Evolutionary conservation across 1,140 invertebrate species (phyloP), one percentile per base, ranked within the genome.

Genomic region (Carposina sasakii): DNA sequence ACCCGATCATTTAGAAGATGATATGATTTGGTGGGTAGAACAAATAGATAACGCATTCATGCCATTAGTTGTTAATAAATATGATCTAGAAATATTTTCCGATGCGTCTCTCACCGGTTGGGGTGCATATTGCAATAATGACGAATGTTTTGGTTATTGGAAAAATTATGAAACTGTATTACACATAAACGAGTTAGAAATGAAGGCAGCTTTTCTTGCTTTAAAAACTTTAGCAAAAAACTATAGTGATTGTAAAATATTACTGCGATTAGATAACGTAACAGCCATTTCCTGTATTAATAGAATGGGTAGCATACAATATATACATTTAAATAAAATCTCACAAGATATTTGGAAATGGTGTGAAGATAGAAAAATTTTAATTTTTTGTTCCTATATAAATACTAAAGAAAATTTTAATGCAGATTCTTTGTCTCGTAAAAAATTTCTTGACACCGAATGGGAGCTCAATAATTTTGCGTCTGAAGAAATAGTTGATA

Each of bases 21-120:
- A 60, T 39, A 54, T 73, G 9, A 5, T 34, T 3, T 76, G 70
- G 69, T 73, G 67, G 67, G 22, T 13, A 47, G 2, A 20, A 13
- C 52, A 66, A 42, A 55, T 68, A 19, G n/a, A 26, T 28, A 37
- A 13, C 30, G 30, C 10, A 36, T 15, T 8, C 58, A 55, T 13
- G 37, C 52, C 24, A 58, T 64, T 34, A 40, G 26, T 6, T 21
- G 22, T 15, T 21, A 22, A 12, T 40, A 40, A 12, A n/a, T 22
- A 40, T 15, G 10, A 40, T 21, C 9, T 40, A 21, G 41, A 30
- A 28, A 43, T 43, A 43, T 43, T 28, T 28, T n/a, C 41, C n/a
- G 41, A 43, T 24, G n/a, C 41, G 16, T 28, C 41, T 28, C 13
- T n/a, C 4, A 15, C 41, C 28, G 22, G 41, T 3, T 26, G 22